phyloP scores from a whole-genome alignment of 1,140 invertebrate species.

The Oncopeltus fasciatus region DNA sequence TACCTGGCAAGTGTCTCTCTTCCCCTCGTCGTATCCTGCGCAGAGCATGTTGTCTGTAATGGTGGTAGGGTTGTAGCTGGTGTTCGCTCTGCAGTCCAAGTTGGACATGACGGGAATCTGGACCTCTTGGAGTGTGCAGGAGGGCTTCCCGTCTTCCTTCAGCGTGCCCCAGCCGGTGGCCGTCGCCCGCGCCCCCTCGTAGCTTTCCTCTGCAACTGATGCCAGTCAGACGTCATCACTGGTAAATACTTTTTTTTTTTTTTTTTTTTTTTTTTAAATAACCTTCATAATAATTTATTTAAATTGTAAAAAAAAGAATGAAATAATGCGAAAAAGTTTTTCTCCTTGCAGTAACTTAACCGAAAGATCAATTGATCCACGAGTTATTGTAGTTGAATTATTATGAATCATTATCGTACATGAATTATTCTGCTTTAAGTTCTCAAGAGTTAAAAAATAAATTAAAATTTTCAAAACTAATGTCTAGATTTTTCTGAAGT shows the following conservation, averaged over 20 bases:
- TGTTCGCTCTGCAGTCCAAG: constrained; percentile 50
- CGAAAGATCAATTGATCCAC: too few species aligned
- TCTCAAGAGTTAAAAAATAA: too few species aligned
- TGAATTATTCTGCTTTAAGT: too few species aligned
- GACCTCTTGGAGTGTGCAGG: constrained; percentile 65
- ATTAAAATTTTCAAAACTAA: too few species aligned
- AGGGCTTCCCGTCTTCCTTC: constrained; percentile 62
- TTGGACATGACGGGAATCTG: constrained; percentile 69
- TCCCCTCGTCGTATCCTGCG: constrained; percentile 60
- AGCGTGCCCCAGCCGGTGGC: constrained; percentile 76
- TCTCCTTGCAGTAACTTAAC: too few species aligned
- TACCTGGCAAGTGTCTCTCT: constrained; percentile 74
- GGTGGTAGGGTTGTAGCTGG: constrained; percentile 60
- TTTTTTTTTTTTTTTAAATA: background rate
- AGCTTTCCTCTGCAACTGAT: constrained; percentile 40
- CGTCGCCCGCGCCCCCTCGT: constrained; percentile 50
- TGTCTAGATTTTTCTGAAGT: too few species aligned
- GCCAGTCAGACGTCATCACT: background rate
- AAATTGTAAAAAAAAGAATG: background rate
- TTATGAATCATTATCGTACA: too few species aligned
- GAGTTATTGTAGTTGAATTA: too few species aligned
- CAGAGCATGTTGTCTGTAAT: constrained; percentile 78
- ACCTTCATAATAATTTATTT: background rate
- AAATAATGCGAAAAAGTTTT: background rate
- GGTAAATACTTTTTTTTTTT: background rate